These are phyloP conservation scores for Anisognathus igniventris DNA, from an alignment of 2,797 vertebrate genomes.

Conservation along the genomic window DNA sequence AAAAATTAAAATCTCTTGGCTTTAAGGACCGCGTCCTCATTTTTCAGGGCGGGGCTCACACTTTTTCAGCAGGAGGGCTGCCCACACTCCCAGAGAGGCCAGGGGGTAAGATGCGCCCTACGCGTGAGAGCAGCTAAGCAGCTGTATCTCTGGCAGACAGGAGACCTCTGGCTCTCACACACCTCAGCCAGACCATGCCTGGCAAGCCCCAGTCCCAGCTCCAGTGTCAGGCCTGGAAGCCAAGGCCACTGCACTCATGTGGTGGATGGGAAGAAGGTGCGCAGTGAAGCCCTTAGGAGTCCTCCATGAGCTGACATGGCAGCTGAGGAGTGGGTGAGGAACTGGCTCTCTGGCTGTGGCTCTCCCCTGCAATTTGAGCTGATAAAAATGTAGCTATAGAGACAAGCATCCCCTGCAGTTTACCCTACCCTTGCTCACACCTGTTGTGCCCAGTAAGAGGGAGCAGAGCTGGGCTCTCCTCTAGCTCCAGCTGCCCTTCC, in stretches of 20 bases:
- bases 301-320: not conserved
- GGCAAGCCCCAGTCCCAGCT: not conserved
- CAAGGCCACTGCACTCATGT: rapidly evolving
- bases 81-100: not conserved
- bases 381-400: not conserved
- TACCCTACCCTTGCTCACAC: not conserved
- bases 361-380: not conserved
- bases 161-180: not conserved
- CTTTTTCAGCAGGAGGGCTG: not conserved
- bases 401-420: not conserved
- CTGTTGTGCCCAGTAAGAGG: not conserved
- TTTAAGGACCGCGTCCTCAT: not conserved
- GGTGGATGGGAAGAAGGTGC: not conserved
- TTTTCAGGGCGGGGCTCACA: not conserved
- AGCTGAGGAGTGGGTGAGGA: not conserved
- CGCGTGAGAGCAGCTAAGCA: not conserved
- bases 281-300: not conserved
- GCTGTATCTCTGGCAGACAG: constrained; percentile 7
- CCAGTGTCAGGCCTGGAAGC: not conserved
- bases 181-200: not conserved
- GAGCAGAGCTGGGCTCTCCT: not conserved
- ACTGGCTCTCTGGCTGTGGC: not conserved
- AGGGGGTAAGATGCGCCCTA: rapidly evolving
- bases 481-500: not conserved
- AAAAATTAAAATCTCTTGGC: not conserved